Evolutionary conservation across 2,888 invertebrate species (phyloP).

Genomic region (Drosophila niveifrons): DNA sequence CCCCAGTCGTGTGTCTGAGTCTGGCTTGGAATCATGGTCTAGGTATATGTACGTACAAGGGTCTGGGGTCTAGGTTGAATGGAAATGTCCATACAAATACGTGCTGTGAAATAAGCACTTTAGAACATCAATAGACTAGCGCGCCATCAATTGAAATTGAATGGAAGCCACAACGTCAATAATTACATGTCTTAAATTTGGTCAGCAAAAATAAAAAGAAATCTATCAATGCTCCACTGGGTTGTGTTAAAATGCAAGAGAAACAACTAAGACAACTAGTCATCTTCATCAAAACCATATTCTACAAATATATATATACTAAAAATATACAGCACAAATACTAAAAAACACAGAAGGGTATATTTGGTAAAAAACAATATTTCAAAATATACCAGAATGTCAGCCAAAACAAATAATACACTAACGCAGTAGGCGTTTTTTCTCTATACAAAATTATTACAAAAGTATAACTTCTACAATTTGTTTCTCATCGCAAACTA

Average conservation of each 20-base stretch:
- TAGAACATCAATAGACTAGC: constrained; percentile 64
- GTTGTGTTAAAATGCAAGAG: constrained; percentile 26
- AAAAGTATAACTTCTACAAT: too few relatives aligned
- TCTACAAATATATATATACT: too few relatives aligned
- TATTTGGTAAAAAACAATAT: too few relatives aligned
- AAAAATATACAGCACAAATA: too few relatives aligned
- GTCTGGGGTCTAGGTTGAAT: constrained; percentile 2
- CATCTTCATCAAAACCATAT: too few relatives aligned
- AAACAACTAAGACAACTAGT: neutral
- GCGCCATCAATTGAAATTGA: constrained; percentile 62
- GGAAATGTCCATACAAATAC: constrained; percentile 44
- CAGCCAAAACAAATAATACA: too few relatives aligned
- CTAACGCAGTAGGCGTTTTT: too few relatives aligned
- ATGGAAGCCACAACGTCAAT: constrained; percentile 45
- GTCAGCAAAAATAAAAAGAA: neutral
- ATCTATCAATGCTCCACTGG: neutral
- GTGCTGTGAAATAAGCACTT: constrained; percentile 73
- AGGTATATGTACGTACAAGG: too few relatives aligned
- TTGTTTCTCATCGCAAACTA: too few relatives aligned
- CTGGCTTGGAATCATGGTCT: constrained; percentile 1
- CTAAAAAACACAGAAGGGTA: too few relatives aligned
- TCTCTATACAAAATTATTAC: too few relatives aligned
- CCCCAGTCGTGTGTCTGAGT: constrained; percentile 34
- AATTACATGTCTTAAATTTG: constrained; percentile 18
- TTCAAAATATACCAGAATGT: too few relatives aligned